Base-by-base conservation (phyloP, 2,888 invertebrate genomes). In the Melanostoma mellinum region DNA sequence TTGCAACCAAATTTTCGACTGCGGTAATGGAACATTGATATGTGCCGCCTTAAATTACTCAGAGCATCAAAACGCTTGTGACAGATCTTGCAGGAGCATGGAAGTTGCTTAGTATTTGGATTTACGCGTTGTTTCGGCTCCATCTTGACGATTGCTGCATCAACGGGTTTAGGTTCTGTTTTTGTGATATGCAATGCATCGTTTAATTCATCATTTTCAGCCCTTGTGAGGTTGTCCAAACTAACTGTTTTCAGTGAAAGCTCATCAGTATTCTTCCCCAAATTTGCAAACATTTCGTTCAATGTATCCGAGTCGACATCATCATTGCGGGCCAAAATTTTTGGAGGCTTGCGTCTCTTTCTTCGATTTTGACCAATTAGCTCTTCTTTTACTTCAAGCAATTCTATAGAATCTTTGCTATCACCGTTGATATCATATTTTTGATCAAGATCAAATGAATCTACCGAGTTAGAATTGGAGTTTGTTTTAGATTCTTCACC, bases 1-100 rank as follows among this genome's bases (percentile, higher is more conserved):
- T 94, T 94, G 88, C 97, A 97, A 72, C 95, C 94, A 88, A 94
- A 97, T 36, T 95, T 93, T 87, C 94, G 93, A 1, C 89, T 89
- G 3, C 91, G 88, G 77, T 91, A 90, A 56, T 91, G 91, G 55
- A 90, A 90, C 91, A 91, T 91, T 2, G 91, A 91, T 46, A 91
- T 91, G 78, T 91, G 91, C 2, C 91, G 89, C n/a, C 91, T 88
- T 5, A 91, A 86, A 86, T 91, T 91, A 38, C 91, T 90, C 0
- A 91, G 82, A 0, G 90, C 91, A 85, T 89, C 90, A 71, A 91
- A 91, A 68, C 89, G 89, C 75, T 91, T 91, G 52, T 89, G 87
- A 77, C 91, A 91, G 52, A 91, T 90, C 74, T 90, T 90, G 84
- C 91, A 91, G 68, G 89, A 89, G 65, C 90, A 91, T 5, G 88